A percentile compares a stretch with the other conserved stretches of the same genome.
These are phyloP conservation scores for Gryllus longicercus DNA, from an alignment of 2,888 invertebrate genomes.

Conservation along the genomic window DNA sequence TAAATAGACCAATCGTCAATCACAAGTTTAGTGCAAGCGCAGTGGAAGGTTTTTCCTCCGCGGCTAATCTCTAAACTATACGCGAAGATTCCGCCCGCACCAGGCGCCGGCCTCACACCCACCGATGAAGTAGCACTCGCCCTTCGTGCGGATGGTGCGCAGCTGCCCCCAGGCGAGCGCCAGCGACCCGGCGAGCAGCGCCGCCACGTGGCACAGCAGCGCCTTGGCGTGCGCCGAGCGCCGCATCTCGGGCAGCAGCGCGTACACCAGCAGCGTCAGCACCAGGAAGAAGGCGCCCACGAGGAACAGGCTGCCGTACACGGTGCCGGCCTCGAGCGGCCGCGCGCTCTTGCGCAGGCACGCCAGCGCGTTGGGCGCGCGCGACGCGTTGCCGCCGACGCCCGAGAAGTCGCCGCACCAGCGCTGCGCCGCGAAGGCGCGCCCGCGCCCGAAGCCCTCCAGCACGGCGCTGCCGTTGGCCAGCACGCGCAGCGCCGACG, in stretches of 20 bases:
- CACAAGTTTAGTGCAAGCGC: too few species aligned
- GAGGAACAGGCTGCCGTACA: not conserved
- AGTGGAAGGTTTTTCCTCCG: too few species aligned
- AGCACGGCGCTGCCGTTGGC: not conserved
- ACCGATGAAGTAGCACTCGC: not conserved
- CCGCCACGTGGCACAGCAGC: not conserved
- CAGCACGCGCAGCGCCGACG: not conserved
- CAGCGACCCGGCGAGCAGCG: not conserved
- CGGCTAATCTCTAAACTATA: too few species aligned
- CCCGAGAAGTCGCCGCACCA: not conserved
- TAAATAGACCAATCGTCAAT: too few species aligned
- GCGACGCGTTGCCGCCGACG: not conserved
- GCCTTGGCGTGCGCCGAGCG: conserved; percentile 6
- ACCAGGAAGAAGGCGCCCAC: conserved; percentile 19
- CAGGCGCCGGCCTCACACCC: not conserved
- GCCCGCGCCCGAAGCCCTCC: not conserved
- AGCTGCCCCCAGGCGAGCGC: not conserved
- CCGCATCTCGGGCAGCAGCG: conserved; percentile 22
- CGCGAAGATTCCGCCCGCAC: too few species aligned
- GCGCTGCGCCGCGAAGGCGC: not conserved
- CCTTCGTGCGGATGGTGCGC: not conserved
- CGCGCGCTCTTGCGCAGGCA: not conserved
- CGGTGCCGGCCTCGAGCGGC: not conserved
- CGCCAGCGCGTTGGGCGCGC: not conserved
- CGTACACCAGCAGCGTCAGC: conserved; percentile 18